These are phyloP conservation scores for Hirundo rustica DNA, from an alignment of 2,797 vertebrate genomes.

Conservation along the genomic window DNA sequence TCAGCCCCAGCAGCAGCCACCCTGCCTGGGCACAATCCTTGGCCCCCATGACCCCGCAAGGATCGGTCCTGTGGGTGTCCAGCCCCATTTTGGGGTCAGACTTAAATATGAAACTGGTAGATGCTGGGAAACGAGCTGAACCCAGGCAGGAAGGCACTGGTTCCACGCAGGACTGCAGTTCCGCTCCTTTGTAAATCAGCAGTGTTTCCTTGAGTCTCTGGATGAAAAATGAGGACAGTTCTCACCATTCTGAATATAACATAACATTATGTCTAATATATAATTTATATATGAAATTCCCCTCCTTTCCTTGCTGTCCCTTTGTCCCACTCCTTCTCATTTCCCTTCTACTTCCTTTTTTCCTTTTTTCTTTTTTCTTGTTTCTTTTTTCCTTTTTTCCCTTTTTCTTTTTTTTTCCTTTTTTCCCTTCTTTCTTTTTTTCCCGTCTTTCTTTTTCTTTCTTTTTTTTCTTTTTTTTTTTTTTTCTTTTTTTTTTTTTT, in stretches of 20 bases:
- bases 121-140: constrained; percentile 17
- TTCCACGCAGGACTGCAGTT: neutral
- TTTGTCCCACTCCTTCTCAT: neutral
- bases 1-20: neutral
- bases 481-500: neutral
- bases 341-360: neutral
- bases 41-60: rapidly evolving
- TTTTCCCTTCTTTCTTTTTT: too few species aligned
- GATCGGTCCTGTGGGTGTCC: neutral
- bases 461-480: neutral
- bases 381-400: too few species aligned
- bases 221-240: neutral
- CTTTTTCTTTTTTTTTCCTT: too few species aligned
- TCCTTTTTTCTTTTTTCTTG: rapidly evolving
- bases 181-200: neutral
- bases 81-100: neutral
- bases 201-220: neutral
- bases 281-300: neutral
- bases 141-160: neutral
- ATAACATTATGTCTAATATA: neutral
- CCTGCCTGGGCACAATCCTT: neutral
- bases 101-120: neutral
- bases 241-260: neutral
- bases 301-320: neutral
- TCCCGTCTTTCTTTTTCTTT: neutral